These are phyloP conservation scores for Selene dorsalis DNA, from an alignment of 2,797 vertebrate genomes.

Conservation along the genomic window DNA sequence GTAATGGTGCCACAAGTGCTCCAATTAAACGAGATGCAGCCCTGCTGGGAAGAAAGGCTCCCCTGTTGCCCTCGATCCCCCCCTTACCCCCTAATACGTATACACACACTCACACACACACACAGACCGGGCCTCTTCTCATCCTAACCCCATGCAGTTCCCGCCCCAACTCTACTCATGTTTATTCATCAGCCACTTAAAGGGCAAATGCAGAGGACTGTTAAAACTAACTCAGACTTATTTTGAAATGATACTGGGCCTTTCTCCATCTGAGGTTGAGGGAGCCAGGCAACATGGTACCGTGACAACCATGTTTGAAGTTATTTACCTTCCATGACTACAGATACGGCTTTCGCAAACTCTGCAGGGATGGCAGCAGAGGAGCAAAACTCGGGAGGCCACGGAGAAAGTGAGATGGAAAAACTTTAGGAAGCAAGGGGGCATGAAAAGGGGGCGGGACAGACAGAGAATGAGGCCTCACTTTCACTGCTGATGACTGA, in stretches of 20 bases:
- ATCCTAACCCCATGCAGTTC: conserved; percentile 71
- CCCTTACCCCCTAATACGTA: conserved; percentile 22
- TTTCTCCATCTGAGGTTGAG: conserved; percentile 48
- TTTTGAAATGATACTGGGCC: conserved; percentile 71
- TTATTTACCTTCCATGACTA: conserved; percentile 32
- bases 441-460: conserved; percentile 68
- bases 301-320: conserved; percentile 48
- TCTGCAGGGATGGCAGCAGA: conserved; percentile 34
- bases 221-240: conserved; percentile 82
- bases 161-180: conserved; percentile 81
- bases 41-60: conserved; percentile 80
- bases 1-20: conserved; percentile 84
- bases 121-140: conserved; percentile 66
- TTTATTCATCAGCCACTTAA: conserved; percentile 87
- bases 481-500: conserved; percentile 82
- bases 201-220: conserved; percentile 79
- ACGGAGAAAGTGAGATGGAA: conserved; percentile 56
- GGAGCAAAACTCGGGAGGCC: conserved; percentile 18
- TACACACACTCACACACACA: conserved; percentile 42
- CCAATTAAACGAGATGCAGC: conserved; percentile 84
- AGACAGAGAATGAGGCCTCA: conserved; percentile 72
- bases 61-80: conserved; percentile 69
- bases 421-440: conserved; percentile 58
- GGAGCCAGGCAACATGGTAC: conserved; percentile 47
- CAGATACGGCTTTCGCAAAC: conserved; percentile 62